A percentile compares a stretch with the other conserved stretches of the same genome.
Evolutionary conservation across 2,797 vertebrate species (phyloP).

Genomic region (Coluber constrictor): DNA sequence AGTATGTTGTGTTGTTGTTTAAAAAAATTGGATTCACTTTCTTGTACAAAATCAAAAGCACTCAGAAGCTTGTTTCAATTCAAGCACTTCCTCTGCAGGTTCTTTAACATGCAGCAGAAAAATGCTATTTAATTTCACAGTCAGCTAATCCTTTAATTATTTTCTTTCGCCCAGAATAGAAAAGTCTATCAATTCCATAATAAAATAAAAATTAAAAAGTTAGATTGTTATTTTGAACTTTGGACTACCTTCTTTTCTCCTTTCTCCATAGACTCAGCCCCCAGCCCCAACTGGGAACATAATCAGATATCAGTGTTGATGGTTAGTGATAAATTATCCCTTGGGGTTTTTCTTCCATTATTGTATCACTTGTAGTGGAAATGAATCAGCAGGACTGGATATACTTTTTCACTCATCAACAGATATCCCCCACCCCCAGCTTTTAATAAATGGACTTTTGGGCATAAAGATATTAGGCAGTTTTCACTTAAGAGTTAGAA

Average conservation of each 20-base stretch:
- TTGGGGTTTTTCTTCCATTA: slow-evolving; percentile 48
- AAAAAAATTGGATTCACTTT: slow-evolving; percentile 34
- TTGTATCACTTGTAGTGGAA: slow-evolving; percentile 28
- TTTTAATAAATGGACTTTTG: slow-evolving; percentile 41
- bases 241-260: slow-evolving; percentile 53
- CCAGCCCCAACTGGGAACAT: slow-evolving; percentile 42
- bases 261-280: neutral
- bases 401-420: slow-evolving; percentile 45
- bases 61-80: slow-evolving; percentile 58
- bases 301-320: slow-evolving; percentile 59
- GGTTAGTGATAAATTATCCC: slow-evolving; percentile 60
- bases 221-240: slow-evolving; percentile 65
- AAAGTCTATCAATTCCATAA: slow-evolving; percentile 69
- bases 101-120: slow-evolving; percentile 67
- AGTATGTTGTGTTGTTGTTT: neutral
- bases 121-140: slow-evolving; percentile 75
- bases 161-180: slow-evolving; percentile 68
- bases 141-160: slow-evolving; percentile 71
- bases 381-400: slow-evolving; percentile 53
- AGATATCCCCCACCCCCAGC: slow-evolving; percentile 33
- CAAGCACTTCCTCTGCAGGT: slow-evolving; percentile 39
- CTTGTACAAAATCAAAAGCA: slow-evolving; percentile 55
- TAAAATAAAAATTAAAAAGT: slow-evolving; percentile 61
- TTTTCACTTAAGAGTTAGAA: slow-evolving; percentile 45
- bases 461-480: slow-evolving; percentile 24